Base-by-base conservation (phyloP, 2,113 vertebrate species). In the Pteropus alecto region DNA sequence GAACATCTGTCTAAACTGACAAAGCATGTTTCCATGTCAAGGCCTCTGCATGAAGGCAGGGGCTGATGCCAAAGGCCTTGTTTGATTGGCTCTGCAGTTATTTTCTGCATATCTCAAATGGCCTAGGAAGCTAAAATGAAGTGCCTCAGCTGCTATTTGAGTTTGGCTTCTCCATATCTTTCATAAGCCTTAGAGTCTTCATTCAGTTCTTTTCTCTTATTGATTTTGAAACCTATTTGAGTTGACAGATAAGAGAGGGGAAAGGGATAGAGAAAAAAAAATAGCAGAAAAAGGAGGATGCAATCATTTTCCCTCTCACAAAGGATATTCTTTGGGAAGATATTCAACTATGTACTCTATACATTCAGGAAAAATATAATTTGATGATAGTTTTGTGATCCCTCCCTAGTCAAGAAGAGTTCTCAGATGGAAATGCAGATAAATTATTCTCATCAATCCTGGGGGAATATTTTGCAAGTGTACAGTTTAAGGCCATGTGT, bases 181-280 rank as follows among this genome's bases (percentile, higher is more conserved):
- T 97, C 95, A 95, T 95, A 63, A 98, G 65, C 28, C 0, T 83
- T 46, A 74, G 24, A 41, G 35, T 65, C 87, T 95, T 85, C 2
- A 0, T 0, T 13, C 11, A 0, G 24, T 54, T 93, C 5, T 0
- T 78, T 76, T 97, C 73, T 83, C 1, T 54, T 56, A 65, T 0
- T 0, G 78, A 76, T 90, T 41, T 97, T 87, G 96, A 97, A 95
- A 83, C 1, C 22, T 88, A 76, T 70, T 97, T 97, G 71, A 96
- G 28, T 90, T 94, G 83, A 91, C 93, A 86, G 82, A 4, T 13
- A 14, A 24, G 61, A 73, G 11, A 77, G 4, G 9, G 54, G 10
- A 54, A 77, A n/a, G 4, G 30, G 10, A 56, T 79, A 11, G 67
- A 68, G 54, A 30, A 48, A 92, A 79, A 92, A 79, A 5, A 93